These are phyloP conservation scores for Trichonephila inaurata DNA, from an alignment of 1,140 invertebrate species.

Conservation along the genomic window DNA sequence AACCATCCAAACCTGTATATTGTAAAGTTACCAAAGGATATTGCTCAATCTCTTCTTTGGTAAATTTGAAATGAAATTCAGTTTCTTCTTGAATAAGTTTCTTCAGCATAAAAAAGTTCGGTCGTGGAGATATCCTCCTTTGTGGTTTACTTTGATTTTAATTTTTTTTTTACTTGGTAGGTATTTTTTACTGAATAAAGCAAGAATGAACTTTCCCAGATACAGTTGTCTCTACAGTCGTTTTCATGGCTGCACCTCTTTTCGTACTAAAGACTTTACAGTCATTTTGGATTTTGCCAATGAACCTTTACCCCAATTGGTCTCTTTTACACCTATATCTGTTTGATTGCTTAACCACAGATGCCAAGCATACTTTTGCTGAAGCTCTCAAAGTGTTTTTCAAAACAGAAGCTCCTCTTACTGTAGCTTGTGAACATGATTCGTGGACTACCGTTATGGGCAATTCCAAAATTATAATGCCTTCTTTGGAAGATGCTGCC, in stretches of 20 bases:
- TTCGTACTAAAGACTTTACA: neutral
- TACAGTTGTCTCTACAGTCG: slow-evolving; percentile 16
- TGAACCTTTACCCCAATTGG: neutral
- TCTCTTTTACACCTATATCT: neutral
- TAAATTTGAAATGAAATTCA: neutral
- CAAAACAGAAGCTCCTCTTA: neutral
- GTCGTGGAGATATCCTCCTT: too few species aligned
- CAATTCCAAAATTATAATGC: neutral
- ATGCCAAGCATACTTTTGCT: neutral
- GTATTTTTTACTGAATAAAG: slow-evolving; percentile 32
- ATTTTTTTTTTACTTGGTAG: too few species aligned
- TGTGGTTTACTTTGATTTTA: too few species aligned
- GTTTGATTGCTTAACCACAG: neutral
- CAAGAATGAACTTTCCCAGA: slow-evolving; percentile 22
- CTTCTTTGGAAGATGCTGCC: neutral
- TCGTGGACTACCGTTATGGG: slow-evolving; percentile 15
- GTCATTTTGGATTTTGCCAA: slow-evolving; percentile 22
- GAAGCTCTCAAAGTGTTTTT: slow-evolving; percentile 15
- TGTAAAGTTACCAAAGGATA: neutral
- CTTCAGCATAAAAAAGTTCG: neutral
- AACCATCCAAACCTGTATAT: neutral
- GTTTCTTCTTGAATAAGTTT: slow-evolving; percentile 23
- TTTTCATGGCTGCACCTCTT: slow-evolving; percentile 40
- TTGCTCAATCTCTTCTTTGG: neutral
- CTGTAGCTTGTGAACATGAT: neutral